Conservation (phyloP, 2,888 invertebrate genomes). For the Drosophila gaucha region DNA sequence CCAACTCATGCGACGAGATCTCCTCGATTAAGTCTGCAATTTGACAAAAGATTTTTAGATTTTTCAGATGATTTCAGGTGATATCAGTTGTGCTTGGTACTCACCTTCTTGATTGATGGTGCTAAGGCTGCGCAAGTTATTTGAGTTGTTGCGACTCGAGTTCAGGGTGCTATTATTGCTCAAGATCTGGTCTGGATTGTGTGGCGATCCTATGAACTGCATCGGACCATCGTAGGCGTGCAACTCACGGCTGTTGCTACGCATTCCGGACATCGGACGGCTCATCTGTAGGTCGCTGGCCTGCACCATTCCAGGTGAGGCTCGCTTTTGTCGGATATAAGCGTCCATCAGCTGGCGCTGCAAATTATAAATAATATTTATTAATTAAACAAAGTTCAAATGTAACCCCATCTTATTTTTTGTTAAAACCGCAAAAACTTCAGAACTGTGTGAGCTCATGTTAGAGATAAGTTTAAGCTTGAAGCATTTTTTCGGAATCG, state of each 20-base stretch:
- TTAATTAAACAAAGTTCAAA: not conserved
- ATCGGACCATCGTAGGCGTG: constrained; percentile 92
- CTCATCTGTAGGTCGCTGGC: constrained; percentile 92
- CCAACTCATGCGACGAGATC: constrained; percentile 85
- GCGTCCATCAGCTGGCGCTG: constrained; percentile 95
- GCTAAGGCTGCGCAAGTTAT: constrained; percentile 66
- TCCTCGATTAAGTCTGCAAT: constrained; percentile 83
- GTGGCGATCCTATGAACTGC: constrained; percentile 92
- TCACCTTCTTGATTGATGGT: constrained; percentile 79
- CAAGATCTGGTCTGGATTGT: constrained; percentile 92
- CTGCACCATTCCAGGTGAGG: constrained; percentile 94
- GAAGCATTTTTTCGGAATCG: too few relatives aligned
- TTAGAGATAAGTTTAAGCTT: too few relatives aligned
- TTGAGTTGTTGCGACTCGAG: constrained; percentile 62
- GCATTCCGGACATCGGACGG: constrained; percentile 90
- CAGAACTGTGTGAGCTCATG: too few relatives aligned
- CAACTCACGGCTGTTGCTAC: constrained; percentile 86
- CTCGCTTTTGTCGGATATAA: constrained; percentile 94
- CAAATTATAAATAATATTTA: not conserved
- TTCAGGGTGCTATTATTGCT: constrained; percentile 60
- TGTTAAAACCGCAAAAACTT: too few relatives aligned
- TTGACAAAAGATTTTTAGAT: not conserved
- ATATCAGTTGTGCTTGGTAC: constrained; percentile 10
- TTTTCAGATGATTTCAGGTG: too few relatives aligned
- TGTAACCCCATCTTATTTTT: too few relatives aligned